Base-by-base conservation (phyloP, 2,113 vertebrate genomes). In the Fulmarus glacialis region DNA sequence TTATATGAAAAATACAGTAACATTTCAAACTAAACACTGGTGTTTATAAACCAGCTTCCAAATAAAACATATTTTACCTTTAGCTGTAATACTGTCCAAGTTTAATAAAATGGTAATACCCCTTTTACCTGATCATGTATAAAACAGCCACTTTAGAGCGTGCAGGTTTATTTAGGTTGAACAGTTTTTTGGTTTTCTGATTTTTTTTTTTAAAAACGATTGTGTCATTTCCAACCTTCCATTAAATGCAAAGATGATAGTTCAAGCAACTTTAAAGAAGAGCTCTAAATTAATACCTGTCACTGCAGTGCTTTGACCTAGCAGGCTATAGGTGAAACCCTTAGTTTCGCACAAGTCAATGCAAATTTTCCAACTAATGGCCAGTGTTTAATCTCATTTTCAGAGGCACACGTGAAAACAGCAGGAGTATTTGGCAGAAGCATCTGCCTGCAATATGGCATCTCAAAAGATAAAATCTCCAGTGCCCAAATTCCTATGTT, bases 1-100 rank as follows among this genome's bases (percentile, higher is more conserved):
- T 3, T 40, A 4, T 1, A 15, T 12, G 4, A 53, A 66, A 77
- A 20, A 53, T 13, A 34, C 3, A 75, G 52, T 12, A 45, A 27
- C 0, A 1, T 2, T 2, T 40, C 62, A 87, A 68, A 43, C 45
- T 14, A 23, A 30, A 16, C 27, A 42, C 17, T 0, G 4, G 16
- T 58, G 34, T 82, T 73, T 19, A 47, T 22, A 73, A 73, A 47
- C 4, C 8, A 82, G n/a, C 11, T 90, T 45, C 53, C 40, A 40
- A 36, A 45, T 12, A 17, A 6, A 32, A 45, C 2, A 5, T 5
- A 38, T 14, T 15, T 29, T 1, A 72, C 4, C 29, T 68, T 67
- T 52, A 55, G 56, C 34, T 71, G 38, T 34, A 48, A 29, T 6
- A 7, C 15, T 18, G 12, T 15, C 32, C 0, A 0, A 45, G 26